Base-by-base conservation (phyloP, 2,888 invertebrate species). In the Pheosia gnoma region DNA sequence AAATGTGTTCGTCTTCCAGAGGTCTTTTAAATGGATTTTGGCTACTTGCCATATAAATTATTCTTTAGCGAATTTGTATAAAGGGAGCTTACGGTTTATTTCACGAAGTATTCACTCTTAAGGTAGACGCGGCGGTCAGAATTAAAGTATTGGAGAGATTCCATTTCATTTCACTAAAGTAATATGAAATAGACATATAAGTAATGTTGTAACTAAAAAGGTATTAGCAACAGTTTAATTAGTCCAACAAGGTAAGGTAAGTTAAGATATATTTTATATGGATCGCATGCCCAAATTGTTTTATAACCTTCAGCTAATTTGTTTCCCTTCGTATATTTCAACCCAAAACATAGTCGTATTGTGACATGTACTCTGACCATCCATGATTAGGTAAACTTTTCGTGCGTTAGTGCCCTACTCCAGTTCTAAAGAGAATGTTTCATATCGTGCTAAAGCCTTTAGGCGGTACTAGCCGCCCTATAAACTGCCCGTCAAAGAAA, bases 401-500 rank as follows among this genome's bases (percentile, higher is more conserved):
- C 54, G 36, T 25, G 38, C 53, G 4, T 36, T n/a, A 47, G 47
- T n/a, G n/a, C 9, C 47, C 45, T 61, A 56, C 61, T 59, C 51
- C 45, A 43, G 52, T 36, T 52, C 51, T 41, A 66, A 67, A 70
- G 65, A 67, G 65, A 64, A 62, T 56, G 60, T 65, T 58, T 62
- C 60, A 67, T 69, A 64, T 68, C 74, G 61, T 74, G 52, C 58
- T 49, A 1, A 9, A 45, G 57, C 65, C 74, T 61, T 10, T 45
- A 60, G 55, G 67, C 68, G 62, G 47, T 59, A 57, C 68, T 63
- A 37, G 63, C 61, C 61, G 64, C n/a, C 49, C 67, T 74, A 63
- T 65, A 71, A 70, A 60, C 64, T 58, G 56, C 39, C 67, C 66
- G 68, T 75, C 71, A 78, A 75, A 75, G 74, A 65, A 60, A 38